Percentiles rank a stretch among this genome's conserved stretches.
Evolutionary conservation across 1,140 invertebrate genomes (phyloP).

Genomic region (Papilio polytes): DNA sequence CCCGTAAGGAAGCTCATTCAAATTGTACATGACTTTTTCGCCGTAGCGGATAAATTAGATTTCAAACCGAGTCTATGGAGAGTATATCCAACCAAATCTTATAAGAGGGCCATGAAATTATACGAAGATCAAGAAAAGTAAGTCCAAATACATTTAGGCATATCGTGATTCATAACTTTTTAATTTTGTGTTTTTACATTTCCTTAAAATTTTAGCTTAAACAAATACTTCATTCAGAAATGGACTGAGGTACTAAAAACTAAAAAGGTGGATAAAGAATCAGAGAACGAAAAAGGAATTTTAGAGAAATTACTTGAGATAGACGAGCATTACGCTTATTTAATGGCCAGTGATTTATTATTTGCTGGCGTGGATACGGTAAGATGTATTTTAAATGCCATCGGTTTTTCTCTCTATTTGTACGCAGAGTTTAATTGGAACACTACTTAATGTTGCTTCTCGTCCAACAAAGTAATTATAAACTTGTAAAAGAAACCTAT

Average conservation of each 20-base stretch:
- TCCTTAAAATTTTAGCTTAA: constrained; percentile 45
- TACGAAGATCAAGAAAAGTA: constrained; percentile 52
- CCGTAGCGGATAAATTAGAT: too few species aligned
- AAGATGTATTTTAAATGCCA: constrained; percentile 46
- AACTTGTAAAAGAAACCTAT: too few species aligned
- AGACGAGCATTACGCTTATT: constrained; percentile 81
- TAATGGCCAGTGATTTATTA: constrained; percentile 89
- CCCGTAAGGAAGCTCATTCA: constrained; percentile 78
- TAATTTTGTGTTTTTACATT: neutral
- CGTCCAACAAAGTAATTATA: neutral
- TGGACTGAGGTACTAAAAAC: constrained; percentile 47
- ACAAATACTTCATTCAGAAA: constrained; percentile 51
- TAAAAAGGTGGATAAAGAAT: constrained; percentile 37
- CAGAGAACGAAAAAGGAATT: constrained; percentile 60
- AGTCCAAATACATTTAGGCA: constrained; percentile 15
- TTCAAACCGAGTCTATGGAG: too few species aligned
- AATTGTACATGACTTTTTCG: constrained; percentile 85
- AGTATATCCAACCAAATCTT: neutral
- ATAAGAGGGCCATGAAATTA: neutral
- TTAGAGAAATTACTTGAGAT: constrained; percentile 82
- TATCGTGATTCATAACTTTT: neutral
- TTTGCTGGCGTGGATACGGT: constrained; percentile 90
- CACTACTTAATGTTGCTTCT: neutral
- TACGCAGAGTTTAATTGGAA: neutral
- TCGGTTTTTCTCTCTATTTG: neutral